These are phyloP conservation scores for Trachelus tabidus DNA, from an alignment of 2,888 invertebrate species.

Conservation along the genomic window DNA sequence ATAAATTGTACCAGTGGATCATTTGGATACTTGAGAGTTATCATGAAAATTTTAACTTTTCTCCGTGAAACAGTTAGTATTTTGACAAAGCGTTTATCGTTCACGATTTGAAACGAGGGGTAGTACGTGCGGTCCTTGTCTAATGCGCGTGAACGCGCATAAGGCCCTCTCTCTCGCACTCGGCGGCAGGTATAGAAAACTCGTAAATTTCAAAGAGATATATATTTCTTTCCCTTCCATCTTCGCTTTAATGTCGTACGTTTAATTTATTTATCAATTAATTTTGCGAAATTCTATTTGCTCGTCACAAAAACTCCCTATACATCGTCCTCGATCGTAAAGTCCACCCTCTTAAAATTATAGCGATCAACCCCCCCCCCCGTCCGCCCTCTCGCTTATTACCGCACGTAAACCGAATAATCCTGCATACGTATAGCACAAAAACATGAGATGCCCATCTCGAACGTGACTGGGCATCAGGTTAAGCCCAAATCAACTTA, in stretches of 20 bases:
- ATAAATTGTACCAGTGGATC: too few species aligned
- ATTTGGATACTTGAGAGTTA: too few species aligned
- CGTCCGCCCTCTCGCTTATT: background rate
- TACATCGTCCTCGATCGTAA: background rate
- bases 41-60: too few species aligned
- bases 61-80: too few species aligned
- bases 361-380: background rate
- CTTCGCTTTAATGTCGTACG: background rate
- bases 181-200: too few species aligned
- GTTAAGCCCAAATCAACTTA: background rate
- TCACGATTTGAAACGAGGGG: too few species aligned
- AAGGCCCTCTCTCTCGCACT: too few species aligned
- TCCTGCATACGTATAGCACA: background rate
- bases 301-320: background rate
- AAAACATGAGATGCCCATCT: slow-evolving; percentile 24
- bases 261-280: background rate
- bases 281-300: background rate
- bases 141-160: too few species aligned
- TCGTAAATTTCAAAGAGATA: background rate
- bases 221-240: background rate
- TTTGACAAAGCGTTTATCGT: too few species aligned
- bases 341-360: background rate
- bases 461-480: slow-evolving; percentile 50
- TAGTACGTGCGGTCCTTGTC: too few species aligned
- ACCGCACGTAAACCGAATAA: background rate